These are phyloP conservation scores for Trichogramma pretiosum DNA, from an alignment of 1,140 invertebrate genomes.

Conservation along the genomic window DNA sequence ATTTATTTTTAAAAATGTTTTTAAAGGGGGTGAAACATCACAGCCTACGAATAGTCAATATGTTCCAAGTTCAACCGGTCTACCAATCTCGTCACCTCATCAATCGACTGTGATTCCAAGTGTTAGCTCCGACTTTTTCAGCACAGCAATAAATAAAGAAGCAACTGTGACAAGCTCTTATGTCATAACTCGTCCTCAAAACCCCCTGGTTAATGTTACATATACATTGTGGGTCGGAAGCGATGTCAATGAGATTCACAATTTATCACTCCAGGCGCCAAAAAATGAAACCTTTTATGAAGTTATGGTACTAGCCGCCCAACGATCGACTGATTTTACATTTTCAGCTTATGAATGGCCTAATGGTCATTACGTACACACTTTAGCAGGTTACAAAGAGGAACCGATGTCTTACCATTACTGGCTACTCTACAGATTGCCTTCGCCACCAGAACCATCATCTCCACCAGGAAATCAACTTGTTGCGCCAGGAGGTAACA, in stretches of 20 bases:
- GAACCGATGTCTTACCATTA: slow-evolving; percentile 81
- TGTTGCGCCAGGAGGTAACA: slow-evolving; percentile 69
- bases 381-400: slow-evolving; percentile 74
- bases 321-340: slow-evolving; percentile 57
- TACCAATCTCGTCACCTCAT: too few species aligned
- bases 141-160: too few species aligned
- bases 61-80: too few species aligned
- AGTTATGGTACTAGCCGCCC: slow-evolving; percentile 75
- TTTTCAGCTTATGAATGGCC: slow-evolving; percentile 79
- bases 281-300: slow-evolving; percentile 76
- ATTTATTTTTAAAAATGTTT: too few species aligned
- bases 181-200: not conserved
- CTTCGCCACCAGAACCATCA: slow-evolving; percentile 62
- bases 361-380: slow-evolving; percentile 83
- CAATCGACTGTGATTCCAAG: too few species aligned
- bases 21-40: too few species aligned
- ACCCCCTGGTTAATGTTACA: slow-evolving; percentile 56
- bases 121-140: too few species aligned
- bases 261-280: slow-evolving; percentile 56
- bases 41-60: too few species aligned
- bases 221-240: slow-evolving; percentile 81
- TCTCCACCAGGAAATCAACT: slow-evolving; percentile 74
- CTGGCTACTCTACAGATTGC: slow-evolving; percentile 74
- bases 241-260: slow-evolving; percentile 68
- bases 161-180: too few species aligned